Conservation (phyloP, 2,113 vertebrate genomes). For the Cavia aperea region DNA sequence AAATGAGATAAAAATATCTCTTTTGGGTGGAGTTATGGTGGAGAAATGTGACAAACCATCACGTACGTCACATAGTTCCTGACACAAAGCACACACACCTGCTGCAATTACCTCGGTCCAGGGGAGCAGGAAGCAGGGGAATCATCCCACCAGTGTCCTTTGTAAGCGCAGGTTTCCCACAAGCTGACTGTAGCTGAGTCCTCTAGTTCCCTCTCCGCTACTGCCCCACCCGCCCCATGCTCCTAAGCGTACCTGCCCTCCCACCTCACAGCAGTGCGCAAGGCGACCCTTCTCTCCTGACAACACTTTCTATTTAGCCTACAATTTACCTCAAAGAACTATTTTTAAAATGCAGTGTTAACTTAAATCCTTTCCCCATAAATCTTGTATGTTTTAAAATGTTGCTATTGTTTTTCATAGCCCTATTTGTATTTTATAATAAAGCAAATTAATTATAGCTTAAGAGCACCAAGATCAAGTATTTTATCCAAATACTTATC, state of each 20-base stretch:
- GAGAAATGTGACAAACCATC: not conserved
- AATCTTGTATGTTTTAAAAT: not conserved
- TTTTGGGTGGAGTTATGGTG: not conserved
- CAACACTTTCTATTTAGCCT: not conserved
- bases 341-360: not conserved
- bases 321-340: not conserved
- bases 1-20: not conserved
- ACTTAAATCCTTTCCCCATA: not conserved
- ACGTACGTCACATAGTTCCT: not conserved
- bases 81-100: not conserved
- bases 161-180: not conserved
- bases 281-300: not conserved
- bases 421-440: slow-evolving; percentile 7
- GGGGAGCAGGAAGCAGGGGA: not conserved
- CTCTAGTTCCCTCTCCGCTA: not conserved
- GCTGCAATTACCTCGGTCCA: not conserved
- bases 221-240: not conserved
- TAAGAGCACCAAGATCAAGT: not conserved
- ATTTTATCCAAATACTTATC: not conserved
- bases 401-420: not conserved
- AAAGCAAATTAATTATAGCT: not conserved
- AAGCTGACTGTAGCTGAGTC: not conserved
- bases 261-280: not conserved
- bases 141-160: not conserved
- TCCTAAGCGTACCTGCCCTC: not conserved